These are phyloP conservation scores for Andricus quercusramuli DNA, from an alignment of 2,888 invertebrate species.

Conservation along the genomic window DNA sequence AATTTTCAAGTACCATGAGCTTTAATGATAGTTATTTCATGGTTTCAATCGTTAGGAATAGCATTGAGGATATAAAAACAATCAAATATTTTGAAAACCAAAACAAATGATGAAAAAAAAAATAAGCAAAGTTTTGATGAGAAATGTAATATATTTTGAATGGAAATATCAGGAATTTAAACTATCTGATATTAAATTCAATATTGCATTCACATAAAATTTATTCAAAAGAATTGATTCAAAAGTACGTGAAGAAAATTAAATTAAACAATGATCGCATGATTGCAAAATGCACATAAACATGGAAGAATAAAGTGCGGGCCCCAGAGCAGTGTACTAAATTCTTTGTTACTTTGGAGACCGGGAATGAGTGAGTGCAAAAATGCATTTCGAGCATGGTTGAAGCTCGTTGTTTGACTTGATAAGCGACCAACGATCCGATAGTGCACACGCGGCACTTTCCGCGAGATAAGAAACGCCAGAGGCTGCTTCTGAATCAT, in stretches of 20 bases:
- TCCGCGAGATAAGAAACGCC: conserved; percentile 55
- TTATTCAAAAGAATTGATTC: too few relatives aligned
- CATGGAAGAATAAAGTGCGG: neutral
- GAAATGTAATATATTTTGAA: too few relatives aligned
- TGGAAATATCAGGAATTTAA: too few relatives aligned
- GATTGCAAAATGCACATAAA: neutral
- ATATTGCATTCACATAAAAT: too few relatives aligned
- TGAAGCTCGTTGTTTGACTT: conserved; percentile 56
- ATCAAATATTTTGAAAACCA: too few relatives aligned
- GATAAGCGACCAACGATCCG: conserved; percentile 60
- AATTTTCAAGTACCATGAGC: too few relatives aligned
- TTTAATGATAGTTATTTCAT: too few relatives aligned
- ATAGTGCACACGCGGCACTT: conserved; percentile 64
- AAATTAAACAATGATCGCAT: neutral
- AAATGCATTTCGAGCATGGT: conserved; percentile 58
- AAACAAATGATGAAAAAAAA: too few relatives aligned
- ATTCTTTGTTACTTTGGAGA: conserved; percentile 1
- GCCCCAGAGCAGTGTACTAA: neutral
- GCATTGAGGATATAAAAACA: too few relatives aligned
- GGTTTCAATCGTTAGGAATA: too few relatives aligned
- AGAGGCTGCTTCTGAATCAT: conserved; percentile 54
- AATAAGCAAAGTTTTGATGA: too few relatives aligned
- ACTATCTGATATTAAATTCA: too few relatives aligned
- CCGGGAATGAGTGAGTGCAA: conserved; percentile 48
- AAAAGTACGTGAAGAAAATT: neutral